A percentile compares a stretch with the other conserved stretches of the same genome.
These are phyloP conservation scores for Eurois occulta DNA, from an alignment of 2,888 invertebrate genomes.

Conservation along the genomic window DNA sequence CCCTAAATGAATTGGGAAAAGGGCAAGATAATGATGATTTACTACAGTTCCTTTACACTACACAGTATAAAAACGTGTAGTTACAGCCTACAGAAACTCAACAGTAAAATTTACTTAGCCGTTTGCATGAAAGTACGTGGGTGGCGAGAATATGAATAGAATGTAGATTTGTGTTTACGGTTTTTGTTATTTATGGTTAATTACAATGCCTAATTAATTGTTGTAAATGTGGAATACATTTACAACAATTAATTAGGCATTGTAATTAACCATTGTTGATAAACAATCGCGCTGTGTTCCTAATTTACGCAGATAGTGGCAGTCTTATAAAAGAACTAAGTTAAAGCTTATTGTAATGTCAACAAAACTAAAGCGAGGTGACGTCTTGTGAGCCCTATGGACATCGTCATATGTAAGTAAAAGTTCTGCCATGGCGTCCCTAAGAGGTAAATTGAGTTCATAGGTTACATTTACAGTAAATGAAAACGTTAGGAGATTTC, in stretches of 20 bases:
- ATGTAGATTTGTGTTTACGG: not conserved
- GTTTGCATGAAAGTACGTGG: not conserved
- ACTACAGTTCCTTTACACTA: not conserved
- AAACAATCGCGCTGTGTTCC: constrained; percentile 16
- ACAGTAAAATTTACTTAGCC: not conserved
- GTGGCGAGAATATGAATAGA: not conserved
- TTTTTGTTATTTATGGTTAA: too few species aligned
- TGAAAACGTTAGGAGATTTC: not conserved
- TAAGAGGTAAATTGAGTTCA: not conserved
- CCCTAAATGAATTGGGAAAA: too few species aligned
- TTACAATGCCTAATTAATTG: not conserved
- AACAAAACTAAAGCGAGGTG: not conserved
- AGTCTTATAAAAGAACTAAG: not conserved
- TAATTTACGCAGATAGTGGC: not conserved
- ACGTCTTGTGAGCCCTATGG: not conserved
- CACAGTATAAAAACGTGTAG: not conserved
- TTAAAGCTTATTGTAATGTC: not conserved
- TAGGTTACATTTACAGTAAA: not conserved
- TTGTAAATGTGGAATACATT: constrained; percentile 20
- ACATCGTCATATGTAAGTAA: not conserved
- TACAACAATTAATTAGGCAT: not conserved
- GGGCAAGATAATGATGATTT: too few species aligned
- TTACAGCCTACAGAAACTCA: not conserved
- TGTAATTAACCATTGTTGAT: constrained; percentile 16
- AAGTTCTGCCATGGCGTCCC: not conserved